Evolutionary conservation across 2,888 invertebrate species (phyloP), one percentile per base, ranked within the genome.

Genomic region (Lepidocyrtoides sp.): DNA sequence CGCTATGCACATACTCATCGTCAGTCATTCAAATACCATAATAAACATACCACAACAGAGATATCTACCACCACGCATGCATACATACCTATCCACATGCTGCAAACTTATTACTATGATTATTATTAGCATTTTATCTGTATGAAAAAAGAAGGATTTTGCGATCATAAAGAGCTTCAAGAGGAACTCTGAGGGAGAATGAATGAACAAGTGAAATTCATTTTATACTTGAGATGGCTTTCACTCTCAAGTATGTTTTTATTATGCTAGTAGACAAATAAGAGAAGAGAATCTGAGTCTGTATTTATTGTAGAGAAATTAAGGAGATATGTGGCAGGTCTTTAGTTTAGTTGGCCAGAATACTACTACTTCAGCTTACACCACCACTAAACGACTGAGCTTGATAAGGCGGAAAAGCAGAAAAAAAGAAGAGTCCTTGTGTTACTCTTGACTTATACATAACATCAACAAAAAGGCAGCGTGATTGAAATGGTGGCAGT

Each of bases 371-470:
- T 4, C 57, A 2, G 23, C n/a, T 20, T 7, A 60, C 60, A 66
- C 29, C 3, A 23, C 32, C 17, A 23, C 66, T 20, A 23, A 23
- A 57, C 20, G 48, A 10, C 14, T 2, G 14, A 48, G 48, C 14
- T 48, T 36, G 2, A 36, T 36, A 36, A 36, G 60, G 60, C 20
- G n/a, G 12, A 26, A 32, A 85, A 32, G 66, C 32, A 17, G 41
- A 41, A 36, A 26, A 51, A 14, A 12, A 20, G 48, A 44, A 60
- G 48, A 44, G 20, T 36, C 44, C 48, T 86, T 83, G 12, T 26
- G 36, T 41, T 83, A 66, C 86, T 48, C 77, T 86, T 77, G 57
- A 60, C 63, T 86, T 60, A 77, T 14, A 63, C 63, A 77, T 63
- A 44, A 63, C 44, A 87, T 63, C 48, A 87, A 66, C 51, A 36